A percentile compares a stretch with the other conserved stretches of the same genome.
These are phyloP conservation scores for Cossypha niveicapilla DNA, from an alignment of 2,797 vertebrate species.

Conservation along the genomic window DNA sequence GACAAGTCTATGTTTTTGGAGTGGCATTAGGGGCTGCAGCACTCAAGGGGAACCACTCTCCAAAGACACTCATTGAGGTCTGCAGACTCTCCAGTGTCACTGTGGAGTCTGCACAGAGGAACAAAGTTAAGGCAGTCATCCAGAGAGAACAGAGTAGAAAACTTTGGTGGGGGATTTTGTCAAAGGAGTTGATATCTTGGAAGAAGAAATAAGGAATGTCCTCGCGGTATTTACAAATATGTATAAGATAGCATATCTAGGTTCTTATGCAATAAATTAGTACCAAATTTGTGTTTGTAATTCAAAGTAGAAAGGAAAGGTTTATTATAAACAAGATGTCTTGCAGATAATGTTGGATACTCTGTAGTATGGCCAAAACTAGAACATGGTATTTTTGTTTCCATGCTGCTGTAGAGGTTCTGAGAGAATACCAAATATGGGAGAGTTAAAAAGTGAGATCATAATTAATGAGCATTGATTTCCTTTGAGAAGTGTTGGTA, in stretches of 20 bases:
- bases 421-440: background rate
- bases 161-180: background rate
- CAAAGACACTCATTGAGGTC: background rate
- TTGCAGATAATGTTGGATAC: background rate
- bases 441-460: slow-evolving; percentile 15
- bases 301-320: background rate
- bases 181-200: background rate
- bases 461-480: slow-evolving; percentile 49
- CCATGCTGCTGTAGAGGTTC: background rate
- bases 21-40: background rate
- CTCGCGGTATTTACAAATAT: background rate
- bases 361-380: background rate
- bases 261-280: background rate
- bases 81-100: background rate
- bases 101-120: background rate
- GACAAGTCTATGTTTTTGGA: background rate
- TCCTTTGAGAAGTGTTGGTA: slow-evolving; percentile 31
- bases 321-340: slow-evolving; percentile 3
- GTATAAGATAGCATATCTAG: background rate
- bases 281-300: background rate
- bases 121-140: background rate
- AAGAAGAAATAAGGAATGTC: background rate
- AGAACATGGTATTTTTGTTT: background rate
- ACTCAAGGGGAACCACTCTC: background rate
- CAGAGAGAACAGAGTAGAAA: background rate